Percentiles rank a stretch among this genome's conserved stretches.
Conservation (phyloP, 2,797 vertebrate genomes). For the Melanotaenia nigrans region DNA sequence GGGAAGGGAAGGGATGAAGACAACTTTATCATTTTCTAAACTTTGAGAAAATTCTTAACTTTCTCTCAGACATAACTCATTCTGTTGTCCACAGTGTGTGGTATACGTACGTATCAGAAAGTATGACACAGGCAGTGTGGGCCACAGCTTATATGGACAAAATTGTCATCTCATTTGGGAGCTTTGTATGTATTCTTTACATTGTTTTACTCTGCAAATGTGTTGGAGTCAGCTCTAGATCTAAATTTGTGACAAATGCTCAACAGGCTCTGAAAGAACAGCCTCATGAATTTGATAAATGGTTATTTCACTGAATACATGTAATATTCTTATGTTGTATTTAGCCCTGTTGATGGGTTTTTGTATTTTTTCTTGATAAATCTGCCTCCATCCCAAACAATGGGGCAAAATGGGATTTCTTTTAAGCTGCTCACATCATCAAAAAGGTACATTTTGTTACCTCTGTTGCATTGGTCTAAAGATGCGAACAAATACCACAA, state of each 20-base stretch:
- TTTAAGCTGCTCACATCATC: not conserved
- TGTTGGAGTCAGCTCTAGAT: conserved; percentile 17
- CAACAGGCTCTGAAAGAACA: conserved; percentile 16
- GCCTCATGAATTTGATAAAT: conserved; percentile 5
- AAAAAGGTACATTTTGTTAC: not conserved
- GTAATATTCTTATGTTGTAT: not conserved
- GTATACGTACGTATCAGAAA: conserved; percentile 17
- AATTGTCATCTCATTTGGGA: conserved; percentile 8
- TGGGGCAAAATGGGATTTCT: not conserved
- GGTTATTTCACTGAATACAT: not conserved
- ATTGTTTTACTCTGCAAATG: conserved; percentile 41
- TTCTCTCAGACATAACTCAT: conserved; percentile 41
- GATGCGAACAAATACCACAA: conserved; percentile 14
- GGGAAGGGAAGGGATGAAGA: conserved; percentile 41
- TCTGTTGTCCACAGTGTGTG: conserved; percentile 39
- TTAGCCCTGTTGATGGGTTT: not conserved
- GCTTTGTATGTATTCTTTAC: conserved; percentile 29
- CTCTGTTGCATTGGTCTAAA: not conserved
- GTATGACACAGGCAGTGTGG: conserved; percentile 39
- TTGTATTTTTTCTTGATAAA: not conserved
- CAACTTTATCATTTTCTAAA: conserved; percentile 52
- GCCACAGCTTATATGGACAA: conserved; percentile 31
- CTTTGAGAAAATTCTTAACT: conserved; percentile 46
- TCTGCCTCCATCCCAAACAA: not conserved
- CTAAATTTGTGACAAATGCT: conserved; percentile 7